phyloP scores from a whole-genome alignment of 2,888 invertebrate species.

The Helleia helle region DNA sequence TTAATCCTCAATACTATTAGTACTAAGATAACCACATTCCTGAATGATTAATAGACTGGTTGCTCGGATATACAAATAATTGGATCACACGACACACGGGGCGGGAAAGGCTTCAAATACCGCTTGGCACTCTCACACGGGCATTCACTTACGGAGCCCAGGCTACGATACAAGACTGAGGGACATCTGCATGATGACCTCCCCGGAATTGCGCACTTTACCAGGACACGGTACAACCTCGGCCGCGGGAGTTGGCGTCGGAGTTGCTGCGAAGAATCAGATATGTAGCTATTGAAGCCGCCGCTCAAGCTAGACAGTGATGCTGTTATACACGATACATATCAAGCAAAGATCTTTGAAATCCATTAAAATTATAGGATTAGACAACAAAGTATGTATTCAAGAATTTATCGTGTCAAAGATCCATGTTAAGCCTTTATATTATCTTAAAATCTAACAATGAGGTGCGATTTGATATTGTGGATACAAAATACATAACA shows the following conservation, averaged over 20 bases:
- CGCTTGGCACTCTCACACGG: slow-evolving; percentile 24
- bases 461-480: not conserved
- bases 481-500: not conserved
- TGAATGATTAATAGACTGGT: not conserved
- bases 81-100: slow-evolving; percentile 27
- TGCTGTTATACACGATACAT: slow-evolving; percentile 3
- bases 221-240: slow-evolving; percentile 60
- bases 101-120: slow-evolving; percentile 16
- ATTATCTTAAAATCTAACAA: not conserved
- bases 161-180: slow-evolving; percentile 41
- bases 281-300: slow-evolving; percentile 26
- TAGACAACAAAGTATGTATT: no score
- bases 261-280: slow-evolving; percentile 37
- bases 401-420: no score
- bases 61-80: not conserved
- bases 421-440: not conserved
- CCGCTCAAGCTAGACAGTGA: slow-evolving; percentile 6
- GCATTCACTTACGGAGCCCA: slow-evolving; percentile 48
- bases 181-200: slow-evolving; percentile 33
- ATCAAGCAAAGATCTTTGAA: slow-evolving; percentile 1
- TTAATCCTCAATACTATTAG: not conserved
- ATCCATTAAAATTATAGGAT: not conserved
- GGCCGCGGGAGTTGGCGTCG: slow-evolving; percentile 38
- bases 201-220: slow-evolving; percentile 48
- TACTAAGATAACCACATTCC: not conserved